These are phyloP conservation scores for Silurus glanis DNA, from an alignment of 2,113 vertebrate species.

Conservation along the genomic window DNA sequence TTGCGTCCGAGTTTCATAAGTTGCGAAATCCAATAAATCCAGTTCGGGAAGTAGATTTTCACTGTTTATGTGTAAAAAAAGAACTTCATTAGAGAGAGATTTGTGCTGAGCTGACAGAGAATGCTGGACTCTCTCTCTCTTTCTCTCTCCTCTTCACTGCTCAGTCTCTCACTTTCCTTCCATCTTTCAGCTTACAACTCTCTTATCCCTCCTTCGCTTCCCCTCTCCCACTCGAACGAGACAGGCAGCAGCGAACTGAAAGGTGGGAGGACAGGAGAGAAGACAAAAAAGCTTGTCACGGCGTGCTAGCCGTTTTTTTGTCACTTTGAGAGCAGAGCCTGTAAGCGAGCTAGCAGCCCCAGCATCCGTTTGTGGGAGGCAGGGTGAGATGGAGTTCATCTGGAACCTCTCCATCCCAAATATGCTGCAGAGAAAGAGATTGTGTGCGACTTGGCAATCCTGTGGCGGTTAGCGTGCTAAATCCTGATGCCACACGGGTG, in stretches of 20 bases:
- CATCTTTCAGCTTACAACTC: conserved; percentile 25
- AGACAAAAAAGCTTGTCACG: conserved; percentile 58
- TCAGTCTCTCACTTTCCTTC: neutral
- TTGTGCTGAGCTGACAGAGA: conserved; percentile 58
- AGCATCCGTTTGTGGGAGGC: conserved; percentile 57
- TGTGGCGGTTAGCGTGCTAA: conserved; percentile 23
- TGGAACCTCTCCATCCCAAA: conserved; percentile 40
- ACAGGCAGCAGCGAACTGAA: conserved; percentile 41
- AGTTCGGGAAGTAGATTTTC: neutral
- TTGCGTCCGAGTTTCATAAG: neutral
- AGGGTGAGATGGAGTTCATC: conserved; percentile 73
- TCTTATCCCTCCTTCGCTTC: conserved; percentile 32
- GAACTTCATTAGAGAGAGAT: conserved; percentile 55
- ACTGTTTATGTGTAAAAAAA: conserved; percentile 40
- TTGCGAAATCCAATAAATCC: neutral
- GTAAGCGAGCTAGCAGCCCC: conserved; percentile 47
- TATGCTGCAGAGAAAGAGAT: conserved; percentile 38
- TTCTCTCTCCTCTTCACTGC: conserved; percentile 13
- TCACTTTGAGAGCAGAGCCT: conserved; percentile 60
- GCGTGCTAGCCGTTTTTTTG: conserved; percentile 64
- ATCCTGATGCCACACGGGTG: conserved; percentile 21
- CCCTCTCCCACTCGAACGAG: conserved; percentile 33
- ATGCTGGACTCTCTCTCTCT: conserved; percentile 44
- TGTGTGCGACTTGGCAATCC: conserved; percentile 43
- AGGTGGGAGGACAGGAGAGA: conserved; percentile 46